phyloP scores from a whole-genome alignment of 1,140 invertebrate species.

The Zaprionus ornatus region DNA sequence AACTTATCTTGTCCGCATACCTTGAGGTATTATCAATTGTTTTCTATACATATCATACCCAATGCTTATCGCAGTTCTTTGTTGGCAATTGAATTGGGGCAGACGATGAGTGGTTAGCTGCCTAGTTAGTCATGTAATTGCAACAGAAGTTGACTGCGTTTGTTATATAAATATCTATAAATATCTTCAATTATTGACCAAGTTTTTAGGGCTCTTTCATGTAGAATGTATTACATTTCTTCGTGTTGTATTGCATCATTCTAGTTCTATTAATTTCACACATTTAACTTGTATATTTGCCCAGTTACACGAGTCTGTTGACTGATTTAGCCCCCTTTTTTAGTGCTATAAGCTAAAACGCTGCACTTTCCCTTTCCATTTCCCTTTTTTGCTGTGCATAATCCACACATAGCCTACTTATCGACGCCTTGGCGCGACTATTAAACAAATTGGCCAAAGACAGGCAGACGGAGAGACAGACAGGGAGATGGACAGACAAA shows the following conservation, averaged over 20 bases:
- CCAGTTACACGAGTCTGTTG: not conserved
- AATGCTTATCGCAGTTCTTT: slow-evolving; percentile 1
- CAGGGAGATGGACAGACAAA: not conserved
- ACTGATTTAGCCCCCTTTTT: not conserved
- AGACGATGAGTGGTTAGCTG: not conserved
- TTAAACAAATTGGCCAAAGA: slow-evolving; percentile 18
- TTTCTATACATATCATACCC: not conserved
- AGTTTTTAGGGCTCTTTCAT: not conserved
- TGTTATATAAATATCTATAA: not conserved
- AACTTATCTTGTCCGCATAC: not conserved
- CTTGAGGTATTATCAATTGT: slow-evolving; percentile 1
- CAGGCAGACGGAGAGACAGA: not conserved
- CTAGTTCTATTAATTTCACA: not conserved
- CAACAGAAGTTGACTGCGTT: not conserved
- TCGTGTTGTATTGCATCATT: not conserved
- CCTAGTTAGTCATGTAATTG: slow-evolving; percentile 1
- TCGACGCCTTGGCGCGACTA: slow-evolving; percentile 41
- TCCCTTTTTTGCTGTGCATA: slow-evolving; percentile 14
- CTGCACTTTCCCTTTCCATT: not conserved
- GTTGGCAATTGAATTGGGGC: not conserved
- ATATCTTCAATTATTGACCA: not conserved
- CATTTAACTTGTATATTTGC: not conserved
- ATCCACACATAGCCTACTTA: slow-evolving; percentile 62
- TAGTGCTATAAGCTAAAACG: not conserved
- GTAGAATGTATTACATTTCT: not conserved